Evolutionary conservation across 2,888 invertebrate genomes (phyloP).

Genomic region (Pasiphila rectangulata): DNA sequence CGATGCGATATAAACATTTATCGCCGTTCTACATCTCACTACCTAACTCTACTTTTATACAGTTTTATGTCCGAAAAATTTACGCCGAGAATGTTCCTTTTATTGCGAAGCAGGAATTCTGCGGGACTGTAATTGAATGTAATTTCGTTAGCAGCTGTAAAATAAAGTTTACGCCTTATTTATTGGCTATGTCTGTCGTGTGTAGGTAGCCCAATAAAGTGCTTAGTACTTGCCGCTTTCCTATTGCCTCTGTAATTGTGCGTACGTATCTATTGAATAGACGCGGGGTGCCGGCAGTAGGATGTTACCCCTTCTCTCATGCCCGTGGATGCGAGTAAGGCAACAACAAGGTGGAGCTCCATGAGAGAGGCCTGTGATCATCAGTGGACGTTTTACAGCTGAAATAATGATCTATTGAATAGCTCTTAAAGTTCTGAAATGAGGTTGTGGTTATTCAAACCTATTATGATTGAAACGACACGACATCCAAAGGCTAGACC

Average conservation of each 20-base stretch:
- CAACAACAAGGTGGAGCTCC: too few relatives aligned
- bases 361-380: too few relatives aligned
- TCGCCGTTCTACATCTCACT: slow-evolving; percentile 76
- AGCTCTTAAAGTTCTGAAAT: too few relatives aligned
- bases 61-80: slow-evolving; percentile 80
- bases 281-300: too few relatives aligned
- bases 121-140: slow-evolving; percentile 77
- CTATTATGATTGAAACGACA: too few relatives aligned
- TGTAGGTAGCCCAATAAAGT: slow-evolving; percentile 12
- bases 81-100: slow-evolving; percentile 72
- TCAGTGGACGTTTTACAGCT: too few relatives aligned
- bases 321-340: too few relatives aligned
- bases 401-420: too few relatives aligned
- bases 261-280: too few relatives aligned
- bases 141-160: slow-evolving; percentile 78
- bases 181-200: slow-evolving; percentile 66
- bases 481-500: too few relatives aligned
- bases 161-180: slow-evolving; percentile 80
- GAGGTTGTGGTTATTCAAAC: too few relatives aligned
- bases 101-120: slow-evolving; percentile 71
- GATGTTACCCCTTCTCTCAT: too few relatives aligned
- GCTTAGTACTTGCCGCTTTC: slow-evolving; percentile 3
- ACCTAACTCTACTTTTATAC: slow-evolving; percentile 78
- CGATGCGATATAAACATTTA: slow-evolving; percentile 69
- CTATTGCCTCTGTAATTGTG: not conserved